phyloP scores from a whole-genome alignment of 2,113 vertebrate genomes.

The Prunella himalayana region DNA sequence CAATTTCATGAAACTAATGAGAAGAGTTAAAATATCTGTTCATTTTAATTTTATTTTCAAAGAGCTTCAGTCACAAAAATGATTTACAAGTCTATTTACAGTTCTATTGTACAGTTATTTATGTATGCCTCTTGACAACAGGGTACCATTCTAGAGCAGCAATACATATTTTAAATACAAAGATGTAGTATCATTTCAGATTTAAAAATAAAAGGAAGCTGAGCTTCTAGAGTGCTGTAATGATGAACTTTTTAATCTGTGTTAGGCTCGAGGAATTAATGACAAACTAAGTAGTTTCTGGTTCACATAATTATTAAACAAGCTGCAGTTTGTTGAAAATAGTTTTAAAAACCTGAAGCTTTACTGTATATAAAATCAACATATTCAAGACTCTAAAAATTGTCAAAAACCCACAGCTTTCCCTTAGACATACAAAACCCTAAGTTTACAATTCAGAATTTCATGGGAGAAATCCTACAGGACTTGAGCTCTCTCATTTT shows the following conservation, averaged over 20 bases:
- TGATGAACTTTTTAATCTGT: slow-evolving; percentile 28
- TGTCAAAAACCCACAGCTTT: slow-evolving; percentile 60
- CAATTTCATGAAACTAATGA: not conserved
- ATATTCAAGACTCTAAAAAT: slow-evolving; percentile 62
- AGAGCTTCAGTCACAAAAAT: slow-evolving; percentile 74
- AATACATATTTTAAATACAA: slow-evolving; percentile 72
- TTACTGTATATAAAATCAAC: slow-evolving; percentile 70
- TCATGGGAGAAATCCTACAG: slow-evolving; percentile 53
- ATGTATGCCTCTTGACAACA: slow-evolving; percentile 73
- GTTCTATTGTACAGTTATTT: slow-evolving; percentile 71
- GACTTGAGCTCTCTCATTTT: slow-evolving; percentile 38
- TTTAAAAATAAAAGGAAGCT: slow-evolving; percentile 67
- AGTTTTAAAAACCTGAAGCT: slow-evolving; percentile 71
- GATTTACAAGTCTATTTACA: slow-evolving; percentile 75
- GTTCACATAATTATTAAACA: slow-evolving; percentile 69
- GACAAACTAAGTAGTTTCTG: slow-evolving; percentile 52
- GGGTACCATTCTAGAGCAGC: slow-evolving; percentile 82
- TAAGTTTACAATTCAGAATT: slow-evolving; percentile 61
- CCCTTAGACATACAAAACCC: slow-evolving; percentile 69
- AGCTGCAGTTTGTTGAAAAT: slow-evolving; percentile 72
- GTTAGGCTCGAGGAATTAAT: slow-evolving; percentile 35
- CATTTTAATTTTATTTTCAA: slow-evolving; percentile 75
- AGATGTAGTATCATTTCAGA: slow-evolving; percentile 69
- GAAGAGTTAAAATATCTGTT: slow-evolving; percentile 22
- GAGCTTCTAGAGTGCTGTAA: slow-evolving; percentile 61